Evolutionary conservation across 2,888 invertebrate species (phyloP).

Genomic region (Epistrophe eligans): DNA sequence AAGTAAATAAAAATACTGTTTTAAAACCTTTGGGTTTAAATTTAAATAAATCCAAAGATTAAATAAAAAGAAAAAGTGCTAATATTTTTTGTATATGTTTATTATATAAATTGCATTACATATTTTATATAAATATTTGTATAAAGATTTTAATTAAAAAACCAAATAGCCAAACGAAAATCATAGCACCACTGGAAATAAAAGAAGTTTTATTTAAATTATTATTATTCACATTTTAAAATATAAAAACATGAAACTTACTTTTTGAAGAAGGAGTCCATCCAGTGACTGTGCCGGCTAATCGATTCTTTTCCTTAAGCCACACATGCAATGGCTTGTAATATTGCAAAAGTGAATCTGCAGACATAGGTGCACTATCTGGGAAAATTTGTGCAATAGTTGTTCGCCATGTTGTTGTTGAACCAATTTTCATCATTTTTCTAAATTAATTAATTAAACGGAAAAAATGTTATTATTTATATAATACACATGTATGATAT

Average conservation of each 20-base stretch:
- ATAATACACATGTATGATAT: no score
- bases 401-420: constrained; percentile 90
- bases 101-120: no score
- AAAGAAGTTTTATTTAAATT: not conserved
- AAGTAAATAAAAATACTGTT: no score
- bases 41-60: no score
- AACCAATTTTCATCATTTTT: constrained; percentile 86
- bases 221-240: not conserved
- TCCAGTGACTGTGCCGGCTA: constrained; percentile 86
- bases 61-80: no score
- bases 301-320: constrained; percentile 88
- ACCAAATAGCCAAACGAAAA: no score
- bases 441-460: constrained; percentile 78
- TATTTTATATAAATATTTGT: no score
- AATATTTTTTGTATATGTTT: no score
- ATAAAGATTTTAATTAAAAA: no score
- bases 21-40: no score
- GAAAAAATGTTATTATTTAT: not conserved
- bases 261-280: constrained; percentile 84
- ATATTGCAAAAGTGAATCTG: constrained; percentile 90
- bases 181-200: constrained; percentile 31
- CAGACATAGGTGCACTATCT: constrained; percentile 89
- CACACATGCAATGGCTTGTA: constrained; percentile 90
- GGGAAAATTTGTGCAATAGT: constrained; percentile 89
- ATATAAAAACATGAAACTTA: not conserved